Evolutionary conservation across 1,140 invertebrate species (phyloP).

Genomic region (Harlomillsia oculata): DNA sequence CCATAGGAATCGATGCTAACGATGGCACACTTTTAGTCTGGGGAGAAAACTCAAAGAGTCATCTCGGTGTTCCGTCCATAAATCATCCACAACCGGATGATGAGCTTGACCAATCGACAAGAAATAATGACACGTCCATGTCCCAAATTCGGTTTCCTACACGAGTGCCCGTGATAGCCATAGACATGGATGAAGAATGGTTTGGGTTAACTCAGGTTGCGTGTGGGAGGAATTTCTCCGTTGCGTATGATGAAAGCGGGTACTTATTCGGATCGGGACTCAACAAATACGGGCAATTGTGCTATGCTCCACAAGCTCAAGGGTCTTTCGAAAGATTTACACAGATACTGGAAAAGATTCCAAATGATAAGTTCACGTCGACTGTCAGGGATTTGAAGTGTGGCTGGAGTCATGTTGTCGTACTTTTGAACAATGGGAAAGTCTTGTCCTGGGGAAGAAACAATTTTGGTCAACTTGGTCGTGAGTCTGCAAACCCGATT

Average conservation of each 20-base stretch:
- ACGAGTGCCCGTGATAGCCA: neutral
- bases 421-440: conserved; percentile 23
- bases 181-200: neutral
- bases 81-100: too few relatives aligned
- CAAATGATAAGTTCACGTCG: neutral
- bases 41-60: conserved; percentile 29
- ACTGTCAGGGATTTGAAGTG: conserved; percentile 24
- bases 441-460: conserved; percentile 31
- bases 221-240: conserved; percentile 26
- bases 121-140: neutral
- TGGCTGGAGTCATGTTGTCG: conserved; percentile 31
- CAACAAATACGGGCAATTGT: conserved; percentile 29
- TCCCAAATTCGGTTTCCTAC: conserved; percentile 2
- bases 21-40: conserved; percentile 14
- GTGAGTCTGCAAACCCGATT: neutral
- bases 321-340: conserved; percentile 11
- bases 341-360: neutral
- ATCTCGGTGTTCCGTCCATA: conserved; percentile 10
- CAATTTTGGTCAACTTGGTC: conserved; percentile 31
- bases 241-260: conserved; percentile 18
- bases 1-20: conserved; percentile 10
- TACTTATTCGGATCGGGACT: conserved; percentile 26
- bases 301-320: conserved; percentile 14
- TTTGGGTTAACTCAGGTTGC: conserved; percentile 17
- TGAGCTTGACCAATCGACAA: too few relatives aligned